Evolutionary conservation across 2,888 invertebrate species (phyloP).

Genomic region (Nemapogon koenigi): DNA sequence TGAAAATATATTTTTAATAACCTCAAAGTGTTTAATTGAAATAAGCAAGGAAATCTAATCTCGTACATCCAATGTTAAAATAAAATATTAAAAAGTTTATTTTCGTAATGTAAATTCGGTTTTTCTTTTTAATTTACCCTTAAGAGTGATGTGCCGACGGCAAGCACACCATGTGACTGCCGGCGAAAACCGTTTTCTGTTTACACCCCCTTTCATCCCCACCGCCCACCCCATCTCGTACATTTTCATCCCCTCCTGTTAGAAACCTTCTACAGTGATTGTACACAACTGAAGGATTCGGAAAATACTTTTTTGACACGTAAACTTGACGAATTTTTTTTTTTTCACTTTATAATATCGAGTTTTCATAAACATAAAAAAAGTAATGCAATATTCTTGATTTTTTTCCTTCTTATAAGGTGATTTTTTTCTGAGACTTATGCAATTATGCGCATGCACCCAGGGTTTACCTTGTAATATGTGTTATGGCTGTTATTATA

Average conservation of each 20-base stretch:
- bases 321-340: too few relatives aligned
- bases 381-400: not conserved
- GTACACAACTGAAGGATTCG: not conserved
- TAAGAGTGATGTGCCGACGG: constrained; percentile 64
- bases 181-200: constrained; percentile 22
- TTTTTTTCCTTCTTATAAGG: not conserved
- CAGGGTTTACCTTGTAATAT: too few relatives aligned
- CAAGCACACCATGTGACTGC: constrained; percentile 62
- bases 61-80: too few relatives aligned
- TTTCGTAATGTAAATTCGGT: too few relatives aligned
- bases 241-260: not conserved
- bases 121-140: constrained; percentile 27
- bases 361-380: not conserved
- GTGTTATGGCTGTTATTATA: too few relatives aligned
- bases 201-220: constrained; percentile 5
- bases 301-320: too few relatives aligned
- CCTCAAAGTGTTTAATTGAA: too few relatives aligned
- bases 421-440: not conserved
- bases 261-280: not conserved
- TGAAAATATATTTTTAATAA: too few relatives aligned
- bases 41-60: too few relatives aligned
- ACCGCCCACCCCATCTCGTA: not conserved
- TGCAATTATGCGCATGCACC: too few relatives aligned
- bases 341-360: not conserved
- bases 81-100: too few relatives aligned